phyloP scores from a whole-genome alignment of 1,140 invertebrate genomes.

The Oedothorax gibbosus region DNA sequence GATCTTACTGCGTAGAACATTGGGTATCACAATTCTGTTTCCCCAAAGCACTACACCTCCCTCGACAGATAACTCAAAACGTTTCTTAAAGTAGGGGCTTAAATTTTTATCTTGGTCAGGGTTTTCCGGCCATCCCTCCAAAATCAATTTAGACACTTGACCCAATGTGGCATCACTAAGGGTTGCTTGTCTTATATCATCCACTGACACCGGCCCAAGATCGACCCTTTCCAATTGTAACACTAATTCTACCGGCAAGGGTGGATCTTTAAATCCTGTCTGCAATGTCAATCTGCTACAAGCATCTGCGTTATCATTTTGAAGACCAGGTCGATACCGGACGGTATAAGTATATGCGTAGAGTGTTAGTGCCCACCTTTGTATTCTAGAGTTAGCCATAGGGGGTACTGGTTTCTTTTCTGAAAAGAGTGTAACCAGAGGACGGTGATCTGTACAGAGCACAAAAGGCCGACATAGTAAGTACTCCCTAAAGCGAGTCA shows the following conservation, averaged over 20 bases:
- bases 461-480: constrained; percentile 70
- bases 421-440: constrained; percentile 70
- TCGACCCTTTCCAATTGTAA: constrained; percentile 16
- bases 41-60: neutral
- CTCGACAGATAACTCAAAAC: constrained; percentile 6
- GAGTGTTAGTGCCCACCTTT: constrained; percentile 67
- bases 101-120: neutral
- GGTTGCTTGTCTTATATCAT: constrained; percentile 7
- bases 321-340: constrained; percentile 63
- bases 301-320: constrained; percentile 64
- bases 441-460: constrained; percentile 71
- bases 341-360: constrained; percentile 67
- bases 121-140: constrained; percentile 19
- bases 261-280: neutral
- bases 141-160: neutral
- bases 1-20: neutral
- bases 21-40: constrained; percentile 18
- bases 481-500: constrained; percentile 73
- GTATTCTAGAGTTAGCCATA: constrained; percentile 65
- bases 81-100: constrained; percentile 1
- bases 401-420: constrained; percentile 64
- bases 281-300: constrained; percentile 19
- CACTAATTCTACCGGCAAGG: neutral
- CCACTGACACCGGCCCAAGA: neutral
- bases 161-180: neutral